Evolutionary conservation across 1,140 invertebrate genomes (phyloP).

Genomic region (Drosophila quadrilineata): DNA sequence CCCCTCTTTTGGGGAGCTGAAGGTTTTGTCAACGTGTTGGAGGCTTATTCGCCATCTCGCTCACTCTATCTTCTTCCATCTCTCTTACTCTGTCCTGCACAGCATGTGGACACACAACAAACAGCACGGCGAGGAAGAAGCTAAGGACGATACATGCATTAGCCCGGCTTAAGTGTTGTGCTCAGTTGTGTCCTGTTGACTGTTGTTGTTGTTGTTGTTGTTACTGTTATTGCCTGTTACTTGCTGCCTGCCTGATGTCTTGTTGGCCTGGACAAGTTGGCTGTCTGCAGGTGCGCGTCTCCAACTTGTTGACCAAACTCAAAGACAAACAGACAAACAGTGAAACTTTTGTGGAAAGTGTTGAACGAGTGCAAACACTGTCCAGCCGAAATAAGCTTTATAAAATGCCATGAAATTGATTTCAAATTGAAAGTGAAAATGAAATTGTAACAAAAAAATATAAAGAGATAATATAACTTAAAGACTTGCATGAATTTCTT

Average conservation of each 20-base stretch:
- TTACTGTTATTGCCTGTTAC: neutral
- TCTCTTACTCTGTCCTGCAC: conserved; percentile 13
- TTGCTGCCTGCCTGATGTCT: neutral
- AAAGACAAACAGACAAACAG: conserved; percentile 60
- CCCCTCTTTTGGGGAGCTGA: too few species aligned
- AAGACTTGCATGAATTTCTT: too few species aligned
- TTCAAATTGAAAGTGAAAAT: conserved; percentile 53
- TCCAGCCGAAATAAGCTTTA: conserved; percentile 68
- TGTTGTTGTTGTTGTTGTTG: neutral
- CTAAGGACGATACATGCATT: conserved; percentile 78
- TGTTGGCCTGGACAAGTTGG: conserved; percentile 4
- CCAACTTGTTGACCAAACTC: conserved; percentile 74
- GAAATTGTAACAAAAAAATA: neutral
- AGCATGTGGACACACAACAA: conserved; percentile 68
- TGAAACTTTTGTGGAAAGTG: conserved; percentile 42
- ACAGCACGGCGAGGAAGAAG: conserved; percentile 53
- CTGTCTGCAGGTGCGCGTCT: conserved; percentile 64
- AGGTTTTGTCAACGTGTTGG: conserved; percentile 32
- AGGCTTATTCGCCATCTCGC: neutral
- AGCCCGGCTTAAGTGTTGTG: conserved; percentile 72
- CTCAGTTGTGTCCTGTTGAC: conserved; percentile 26
- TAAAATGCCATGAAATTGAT: conserved; percentile 72
- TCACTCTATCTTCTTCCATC: neutral
- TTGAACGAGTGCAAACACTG: conserved; percentile 56
- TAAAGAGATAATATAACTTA: neutral